A percentile compares a stretch with the other conserved stretches of the same genome.
Conservation (phyloP, 2,797 vertebrate species). For the Myiotriccus ornatus region DNA sequence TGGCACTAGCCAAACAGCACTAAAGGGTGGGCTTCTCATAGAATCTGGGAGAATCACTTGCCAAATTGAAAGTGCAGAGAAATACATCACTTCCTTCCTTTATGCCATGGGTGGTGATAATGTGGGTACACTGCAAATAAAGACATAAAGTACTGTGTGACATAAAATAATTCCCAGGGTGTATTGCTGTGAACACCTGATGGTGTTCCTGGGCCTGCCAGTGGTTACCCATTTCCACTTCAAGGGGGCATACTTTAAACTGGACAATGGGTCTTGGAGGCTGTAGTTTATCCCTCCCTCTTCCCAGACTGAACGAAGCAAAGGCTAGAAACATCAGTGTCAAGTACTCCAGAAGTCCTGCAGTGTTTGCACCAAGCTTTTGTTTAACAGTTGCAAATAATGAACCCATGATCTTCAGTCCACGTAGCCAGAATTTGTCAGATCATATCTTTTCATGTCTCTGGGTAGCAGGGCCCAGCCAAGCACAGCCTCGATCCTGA, state of each 20-base stretch:
- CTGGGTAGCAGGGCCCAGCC: no score
- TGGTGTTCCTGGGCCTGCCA: background rate
- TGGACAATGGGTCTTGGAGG: background rate
- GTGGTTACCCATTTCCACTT: background rate
- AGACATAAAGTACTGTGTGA: background rate
- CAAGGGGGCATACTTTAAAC: background rate
- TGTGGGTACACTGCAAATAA: background rate
- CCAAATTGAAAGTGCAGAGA: background rate
- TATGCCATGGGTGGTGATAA: background rate
- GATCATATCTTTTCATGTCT: no score
- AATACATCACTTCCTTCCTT: background rate
- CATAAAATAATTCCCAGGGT: background rate
- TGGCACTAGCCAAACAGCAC: background rate
- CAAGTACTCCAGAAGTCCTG: background rate
- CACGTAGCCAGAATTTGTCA: background rate
- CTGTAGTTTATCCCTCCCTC: background rate
- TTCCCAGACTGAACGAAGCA: background rate
- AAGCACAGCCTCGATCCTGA: background rate
- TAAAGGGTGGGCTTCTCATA: background rate
- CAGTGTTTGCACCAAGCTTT: background rate
- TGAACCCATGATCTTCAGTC: background rate
- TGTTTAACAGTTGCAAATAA: background rate
- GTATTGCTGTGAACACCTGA: background rate
- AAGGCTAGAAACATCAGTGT: background rate
- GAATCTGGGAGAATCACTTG: background rate